Evolutionary conservation across 1,140 invertebrate species (phyloP).

Genomic region (Orchesella cincta): DNA sequence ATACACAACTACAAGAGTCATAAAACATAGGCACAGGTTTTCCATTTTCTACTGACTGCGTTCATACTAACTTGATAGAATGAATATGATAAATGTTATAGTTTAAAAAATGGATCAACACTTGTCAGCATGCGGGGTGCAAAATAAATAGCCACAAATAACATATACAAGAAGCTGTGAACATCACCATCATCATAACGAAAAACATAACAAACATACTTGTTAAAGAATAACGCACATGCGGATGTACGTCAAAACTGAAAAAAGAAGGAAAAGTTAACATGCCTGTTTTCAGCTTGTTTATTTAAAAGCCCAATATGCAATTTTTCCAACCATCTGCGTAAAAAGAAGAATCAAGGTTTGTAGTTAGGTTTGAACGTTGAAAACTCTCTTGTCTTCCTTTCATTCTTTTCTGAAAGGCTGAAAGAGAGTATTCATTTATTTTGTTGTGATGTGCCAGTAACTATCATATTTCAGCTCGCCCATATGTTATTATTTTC

Average conservation of each 20-base stretch:
- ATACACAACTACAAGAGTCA: too few relatives aligned
- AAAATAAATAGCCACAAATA: background rate
- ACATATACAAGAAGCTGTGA: background rate
- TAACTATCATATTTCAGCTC: conserved; percentile 26
- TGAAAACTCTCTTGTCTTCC: background rate
- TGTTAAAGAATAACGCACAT: too few relatives aligned
- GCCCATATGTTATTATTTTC: background rate
- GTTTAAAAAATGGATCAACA: background rate
- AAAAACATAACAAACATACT: too few relatives aligned
- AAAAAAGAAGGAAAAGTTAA: background rate
- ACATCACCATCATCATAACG: background rate
- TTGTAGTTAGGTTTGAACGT: background rate
- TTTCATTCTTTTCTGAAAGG: background rate
- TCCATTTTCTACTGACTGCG: too few relatives aligned
- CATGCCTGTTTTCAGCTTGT: background rate
- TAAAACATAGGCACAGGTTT: too few relatives aligned
- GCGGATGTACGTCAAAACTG: too few relatives aligned
- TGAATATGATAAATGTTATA: background rate
- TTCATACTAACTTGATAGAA: background rate
- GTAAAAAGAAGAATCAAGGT: background rate
- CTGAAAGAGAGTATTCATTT: conserved; percentile 16
- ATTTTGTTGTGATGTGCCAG: conserved; percentile 19
- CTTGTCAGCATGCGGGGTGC: background rate
- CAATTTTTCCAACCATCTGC: conserved; percentile 1
- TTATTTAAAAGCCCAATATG: conserved; percentile 14